Percentiles rank a stretch among this genome's conserved stretches.
These are phyloP conservation scores for Virgularia gustaviana DNA, from an alignment of 92 coral and sea anemone species.

Conservation along the genomic window DNA sequence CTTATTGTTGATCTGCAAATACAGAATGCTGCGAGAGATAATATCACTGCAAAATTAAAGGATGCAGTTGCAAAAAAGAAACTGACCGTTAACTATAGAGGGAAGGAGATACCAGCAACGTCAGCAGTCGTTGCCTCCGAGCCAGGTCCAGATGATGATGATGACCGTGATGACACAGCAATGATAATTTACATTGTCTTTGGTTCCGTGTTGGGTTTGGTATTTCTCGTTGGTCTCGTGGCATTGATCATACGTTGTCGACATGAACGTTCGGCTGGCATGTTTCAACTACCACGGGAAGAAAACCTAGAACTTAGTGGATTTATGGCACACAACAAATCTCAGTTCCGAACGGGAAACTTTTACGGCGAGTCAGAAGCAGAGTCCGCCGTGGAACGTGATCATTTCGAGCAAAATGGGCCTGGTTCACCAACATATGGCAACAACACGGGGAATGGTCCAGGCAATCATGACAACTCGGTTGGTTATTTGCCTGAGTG, in stretches of 20 bases:
- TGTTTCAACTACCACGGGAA: constrained; percentile 54
- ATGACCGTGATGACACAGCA: constrained; percentile 46
- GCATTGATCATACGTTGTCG: constrained; percentile 67
- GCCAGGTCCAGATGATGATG: constrained; percentile 2
- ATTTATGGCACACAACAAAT: constrained; percentile 62
- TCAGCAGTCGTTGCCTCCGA: constrained; percentile 40
- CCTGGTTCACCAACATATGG: neutral
- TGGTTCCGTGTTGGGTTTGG: constrained; percentile 70
- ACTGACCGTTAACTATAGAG: constrained; percentile 37
- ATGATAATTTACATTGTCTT: constrained; percentile 70
- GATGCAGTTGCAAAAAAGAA: constrained; percentile 42
- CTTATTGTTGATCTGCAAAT: constrained; percentile 61
- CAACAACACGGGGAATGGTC: neutral
- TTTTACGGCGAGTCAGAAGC: constrained; percentile 67
- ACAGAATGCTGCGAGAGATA: constrained; percentile 41
- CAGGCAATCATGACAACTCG: neutral
- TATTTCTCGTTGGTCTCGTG: constrained; percentile 67
- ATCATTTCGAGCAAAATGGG: neutral
- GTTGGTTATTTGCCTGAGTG: constrained; percentile 74
- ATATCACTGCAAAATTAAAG: constrained; percentile 42
- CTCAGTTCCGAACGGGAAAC: constrained; percentile 54
- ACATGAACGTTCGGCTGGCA: constrained; percentile 59
- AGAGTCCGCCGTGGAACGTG: neutral
- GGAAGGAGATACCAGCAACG: constrained; percentile 45
- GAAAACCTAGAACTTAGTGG: constrained; percentile 67